Conservation (phyloP, 2,797 vertebrate genomes). For the Prunella strophiata region DNA sequence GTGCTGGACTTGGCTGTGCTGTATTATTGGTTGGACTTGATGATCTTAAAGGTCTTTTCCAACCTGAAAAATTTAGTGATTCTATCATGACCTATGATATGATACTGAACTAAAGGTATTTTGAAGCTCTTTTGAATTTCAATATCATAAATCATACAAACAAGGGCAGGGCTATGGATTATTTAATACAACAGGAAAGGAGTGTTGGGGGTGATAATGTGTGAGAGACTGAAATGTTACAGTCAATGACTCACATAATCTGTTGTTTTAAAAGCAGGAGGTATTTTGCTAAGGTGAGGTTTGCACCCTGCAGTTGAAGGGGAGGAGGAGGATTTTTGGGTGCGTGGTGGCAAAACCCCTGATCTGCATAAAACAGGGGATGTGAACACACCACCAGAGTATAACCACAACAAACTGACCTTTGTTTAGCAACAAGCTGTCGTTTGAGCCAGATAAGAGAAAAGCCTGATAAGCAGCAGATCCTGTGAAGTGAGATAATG, state of each 20-base stretch:
- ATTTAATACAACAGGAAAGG: neutral
- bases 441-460: neutral
- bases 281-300: neutral
- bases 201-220: neutral
- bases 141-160: neutral
- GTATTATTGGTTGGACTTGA: neutral
- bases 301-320: rapidly evolving
- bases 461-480: neutral
- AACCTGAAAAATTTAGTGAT: neutral
- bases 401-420: neutral
- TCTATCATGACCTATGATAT: neutral
- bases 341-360: neutral
- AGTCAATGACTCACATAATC: neutral
- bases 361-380: too few species aligned
- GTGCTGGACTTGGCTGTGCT: neutral
- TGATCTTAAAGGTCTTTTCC: neutral
- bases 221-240: neutral
- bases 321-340: neutral
- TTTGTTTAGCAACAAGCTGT: neutral
- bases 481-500: neutral
- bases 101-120: neutral
- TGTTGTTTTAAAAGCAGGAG: neutral
- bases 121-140: neutral
- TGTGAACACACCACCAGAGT: neutral
- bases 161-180: neutral